Evolutionary conservation across 1,140 invertebrate genomes (phyloP).

Genomic region (Diabrotica undecimpunctata): DNA sequence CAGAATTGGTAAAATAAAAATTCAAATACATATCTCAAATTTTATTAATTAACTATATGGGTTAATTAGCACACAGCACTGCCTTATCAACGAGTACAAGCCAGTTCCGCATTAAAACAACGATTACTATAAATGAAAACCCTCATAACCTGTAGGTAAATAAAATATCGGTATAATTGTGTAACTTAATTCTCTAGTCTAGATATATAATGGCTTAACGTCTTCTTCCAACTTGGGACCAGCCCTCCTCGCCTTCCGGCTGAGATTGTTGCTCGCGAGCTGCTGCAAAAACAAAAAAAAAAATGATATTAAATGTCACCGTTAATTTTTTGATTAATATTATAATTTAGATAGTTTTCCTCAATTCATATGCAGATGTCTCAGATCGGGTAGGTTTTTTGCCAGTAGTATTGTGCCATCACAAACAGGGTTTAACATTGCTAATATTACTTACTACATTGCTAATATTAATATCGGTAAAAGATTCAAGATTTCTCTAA

Average conservation of each 20-base stretch:
- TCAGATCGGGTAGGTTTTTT: too few relatives aligned
- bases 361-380: too few relatives aligned
- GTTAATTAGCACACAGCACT: neutral
- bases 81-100: neutral
- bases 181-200: neutral
- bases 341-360: too few relatives aligned
- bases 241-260: constrained; percentile 12
- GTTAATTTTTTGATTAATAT: too few relatives aligned
- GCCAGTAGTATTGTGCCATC: too few relatives aligned
- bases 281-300: constrained; percentile 6
- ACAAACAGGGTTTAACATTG: too few relatives aligned
- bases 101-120: constrained; percentile 7
- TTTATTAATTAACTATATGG: constrained; percentile 4
- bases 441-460: too few relatives aligned
- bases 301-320: neutral
- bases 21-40: too few relatives aligned
- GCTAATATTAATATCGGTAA: too few relatives aligned
- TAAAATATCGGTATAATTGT: neutral
- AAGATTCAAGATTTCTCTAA: too few relatives aligned
- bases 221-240: constrained; percentile 12
- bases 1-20: too few relatives aligned
- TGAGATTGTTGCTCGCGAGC: constrained; percentile 4
- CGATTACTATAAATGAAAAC: neutral
- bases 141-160: neutral
- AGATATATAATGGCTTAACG: neutral